Base-by-base conservation (phyloP, 53 echinoderm and acorn worm species). In the Actinopyga echinites region DNA sequence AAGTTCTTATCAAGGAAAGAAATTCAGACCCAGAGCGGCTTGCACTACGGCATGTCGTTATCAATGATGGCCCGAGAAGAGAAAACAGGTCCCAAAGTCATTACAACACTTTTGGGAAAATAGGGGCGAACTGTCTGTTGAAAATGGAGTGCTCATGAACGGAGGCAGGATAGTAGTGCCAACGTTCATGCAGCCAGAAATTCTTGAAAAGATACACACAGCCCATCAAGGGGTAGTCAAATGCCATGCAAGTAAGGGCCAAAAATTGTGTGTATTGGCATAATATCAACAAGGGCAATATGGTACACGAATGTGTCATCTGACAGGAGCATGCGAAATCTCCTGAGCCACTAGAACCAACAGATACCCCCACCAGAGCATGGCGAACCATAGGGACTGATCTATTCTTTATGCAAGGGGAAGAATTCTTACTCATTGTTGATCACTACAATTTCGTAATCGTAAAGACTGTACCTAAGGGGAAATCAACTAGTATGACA, bases 391-490 rank as follows among this genome's bases (percentile, higher is more conserved):
- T 89, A 17, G 86, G 62, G n/a, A 56, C 92, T 15, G 92, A 92
- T 53, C 30, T 89, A 19, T 92, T 92, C 58, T 53, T 45, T 42
- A 56, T 92, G 7, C 69, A 80, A 4, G 74, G 74, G 3, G n/a
- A 63, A 22, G 85, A 90, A 13, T 93, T 90, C 60, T 74, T 93
- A 5, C 10, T 87, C 0, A 56, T 87, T 8, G 93, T 87, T 3
- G 93, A 93, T 31, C 80, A 84, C 34, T 93, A 93, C 57, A 90
- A 90, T 45, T 90, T 90, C 55, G 59, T 82, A 29, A 25, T 83
- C 13, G 85, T 92, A 0, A 85, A 56, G 44, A 49, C 80, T 19
- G 65, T 92, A 42, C 82, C 82, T 17, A 64, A 24, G 17, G 79
- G 79, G 6, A 79, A 38, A 55, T 64, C 73, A 20, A 83, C 67